Conservation (phyloP, 2,797 vertebrate species). For the Nannoperca obscura region DNA sequence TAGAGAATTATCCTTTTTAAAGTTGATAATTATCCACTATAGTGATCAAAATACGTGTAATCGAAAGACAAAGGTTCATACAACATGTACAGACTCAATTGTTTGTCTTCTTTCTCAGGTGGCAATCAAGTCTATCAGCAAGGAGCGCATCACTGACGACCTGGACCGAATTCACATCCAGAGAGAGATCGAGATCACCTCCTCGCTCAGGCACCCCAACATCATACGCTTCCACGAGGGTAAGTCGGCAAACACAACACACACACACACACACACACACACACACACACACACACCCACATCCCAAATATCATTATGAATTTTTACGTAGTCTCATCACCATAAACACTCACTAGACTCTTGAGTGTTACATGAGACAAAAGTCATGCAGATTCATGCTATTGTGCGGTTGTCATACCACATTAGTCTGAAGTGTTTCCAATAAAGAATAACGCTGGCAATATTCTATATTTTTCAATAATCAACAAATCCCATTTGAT, state of each 20-base stretch:
- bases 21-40: not conserved
- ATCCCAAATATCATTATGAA: not conserved
- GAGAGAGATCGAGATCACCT: conserved; percentile 89
- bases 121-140: conserved; percentile 88
- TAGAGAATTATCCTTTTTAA: not conserved
- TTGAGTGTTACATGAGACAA: conserved; percentile 2
- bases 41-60: not conserved
- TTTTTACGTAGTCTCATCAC: not conserved
- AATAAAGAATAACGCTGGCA: not conserved
- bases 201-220: conserved; percentile 83
- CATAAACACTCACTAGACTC: not conserved
- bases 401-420: not conserved
- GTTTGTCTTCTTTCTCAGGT: conserved; percentile 72
- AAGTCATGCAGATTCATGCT: not conserved
- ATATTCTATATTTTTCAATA: not conserved
- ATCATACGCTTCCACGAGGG: conserved; percentile 87
- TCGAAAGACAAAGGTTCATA: not conserved
- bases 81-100: not conserved
- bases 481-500: not conserved
- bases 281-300: conserved; percentile 1
- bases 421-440: not conserved
- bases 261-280: not conserved
- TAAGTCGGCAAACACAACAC: conserved; percentile 56
- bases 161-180: conserved; percentile 87
- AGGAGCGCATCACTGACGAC: conserved; percentile 84